A percentile compares a stretch with the other conserved stretches of the same genome.
phyloP scores from a whole-genome alignment of 2,888 invertebrate species.

The Atethmia centrago region DNA sequence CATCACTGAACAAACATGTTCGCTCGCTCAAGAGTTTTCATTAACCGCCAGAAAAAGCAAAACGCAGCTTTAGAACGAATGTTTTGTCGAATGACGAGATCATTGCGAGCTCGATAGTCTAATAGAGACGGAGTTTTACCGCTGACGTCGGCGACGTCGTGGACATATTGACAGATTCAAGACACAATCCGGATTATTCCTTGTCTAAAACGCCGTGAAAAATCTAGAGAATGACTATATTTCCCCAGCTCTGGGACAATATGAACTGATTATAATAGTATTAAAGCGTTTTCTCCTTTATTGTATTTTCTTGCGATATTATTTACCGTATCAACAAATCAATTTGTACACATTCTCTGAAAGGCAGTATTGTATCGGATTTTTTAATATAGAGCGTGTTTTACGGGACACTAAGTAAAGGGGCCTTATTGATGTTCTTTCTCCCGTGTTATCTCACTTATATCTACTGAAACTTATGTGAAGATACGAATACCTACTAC shows the following conservation, averaged over 20 bases:
- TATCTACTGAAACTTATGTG: not conserved
- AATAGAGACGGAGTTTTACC: too few relatives aligned
- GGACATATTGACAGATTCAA: too few relatives aligned
- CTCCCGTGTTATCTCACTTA: conserved; percentile 14
- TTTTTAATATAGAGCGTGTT: conserved; percentile 31
- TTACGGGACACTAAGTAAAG: conserved; percentile 19
- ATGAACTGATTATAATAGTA: conserved; percentile 1
- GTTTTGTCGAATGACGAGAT: too few relatives aligned
- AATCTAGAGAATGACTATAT: too few relatives aligned
- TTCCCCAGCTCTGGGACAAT: not conserved
- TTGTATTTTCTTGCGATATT: conserved; percentile 1
- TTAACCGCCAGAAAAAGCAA: too few relatives aligned
- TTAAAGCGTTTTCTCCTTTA: too few relatives aligned
- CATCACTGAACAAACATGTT: too few relatives aligned
- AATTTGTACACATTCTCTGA: conserved; percentile 27
- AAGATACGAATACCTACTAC: not conserved
- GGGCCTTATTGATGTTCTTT: conserved; percentile 8
- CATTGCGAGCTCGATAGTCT: not conserved
- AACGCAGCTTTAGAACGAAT: too few relatives aligned
- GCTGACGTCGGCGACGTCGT: too few relatives aligned
- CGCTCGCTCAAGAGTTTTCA: too few relatives aligned
- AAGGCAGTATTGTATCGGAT: conserved; percentile 14
- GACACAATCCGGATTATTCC: too few relatives aligned
- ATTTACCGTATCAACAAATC: conserved; percentile 25
- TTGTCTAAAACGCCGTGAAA: too few relatives aligned